Evolutionary conservation across 2,113 vertebrate species (phyloP), one percentile per base, ranked within the genome.

Genomic region (Petrocephalus zakoni): DNA sequence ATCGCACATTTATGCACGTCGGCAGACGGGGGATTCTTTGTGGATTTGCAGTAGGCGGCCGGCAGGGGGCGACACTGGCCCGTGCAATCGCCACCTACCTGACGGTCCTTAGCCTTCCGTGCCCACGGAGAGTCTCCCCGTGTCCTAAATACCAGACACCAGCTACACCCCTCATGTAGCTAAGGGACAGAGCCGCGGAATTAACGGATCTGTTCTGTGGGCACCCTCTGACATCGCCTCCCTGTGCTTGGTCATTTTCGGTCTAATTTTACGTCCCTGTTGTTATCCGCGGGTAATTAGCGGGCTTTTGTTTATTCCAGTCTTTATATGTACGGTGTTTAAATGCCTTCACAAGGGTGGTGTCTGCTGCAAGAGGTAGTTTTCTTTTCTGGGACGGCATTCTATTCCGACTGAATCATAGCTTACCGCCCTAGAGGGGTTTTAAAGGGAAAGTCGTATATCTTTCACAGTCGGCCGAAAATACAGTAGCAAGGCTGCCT

Each of bases 21-120:
- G 58, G n/a, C 58, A 25, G 58, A 64, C 58, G 22, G n/a, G n/a
- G 58, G 58, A 25, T 4, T n/a, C 2, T 61, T 64, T 25, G 34
- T 49, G 49, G 81, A 85, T 51, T 78, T 85, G 88, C 58, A 25
- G 88, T 88, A 34, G 9, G 42, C 34, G 37, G n/a, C 52, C 55
- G 78, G 25, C 84, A 85, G 84, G 25, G 47, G 84, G 84, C 25
- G 84, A 85, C 84, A 85, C 11, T 29, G 11, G n/a, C 25, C 25
- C 4, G 51, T 55, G 61, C 17, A 52, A 29, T 55, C 29, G n/a
- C 22, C 13, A 53, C 47, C 4, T 85, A 11, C n/a, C 84, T 8
- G 22, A 49, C 47, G 8, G 81, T n/a, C 22, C 21, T 47, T 42
- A 37, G 15, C 34, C 72, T 34, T 75, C 34, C 72, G 25, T 13